These are phyloP conservation scores for Ophioninae sp. DNA, from an alignment of 2,888 invertebrate species.

Conservation along the genomic window DNA sequence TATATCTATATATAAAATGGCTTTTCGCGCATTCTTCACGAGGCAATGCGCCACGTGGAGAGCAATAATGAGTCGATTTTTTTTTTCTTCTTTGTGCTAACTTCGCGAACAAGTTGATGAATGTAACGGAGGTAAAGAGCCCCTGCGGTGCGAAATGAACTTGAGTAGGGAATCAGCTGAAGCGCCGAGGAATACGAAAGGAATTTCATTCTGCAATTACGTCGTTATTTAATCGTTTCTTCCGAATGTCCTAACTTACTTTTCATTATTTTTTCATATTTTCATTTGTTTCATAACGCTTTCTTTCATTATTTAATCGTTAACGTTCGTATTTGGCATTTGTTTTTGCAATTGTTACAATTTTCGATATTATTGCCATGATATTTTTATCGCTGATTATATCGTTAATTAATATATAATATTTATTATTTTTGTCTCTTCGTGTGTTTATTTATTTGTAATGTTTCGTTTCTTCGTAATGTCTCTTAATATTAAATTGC, in stretches of 20 bases:
- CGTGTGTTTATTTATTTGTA: too few relatives aligned
- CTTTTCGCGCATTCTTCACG: constrained; percentile 74
- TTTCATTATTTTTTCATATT: neutral
- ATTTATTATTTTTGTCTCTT: too few relatives aligned
- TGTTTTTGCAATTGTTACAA: neutral
- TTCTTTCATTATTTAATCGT: neutral
- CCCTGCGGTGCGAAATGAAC: constrained; percentile 59
- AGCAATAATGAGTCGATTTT: constrained; percentile 62
- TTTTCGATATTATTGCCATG: neutral
- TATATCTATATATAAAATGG: constrained; percentile 61
- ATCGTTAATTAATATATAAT: neutral
- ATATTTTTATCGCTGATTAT: neutral
- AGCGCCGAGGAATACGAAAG: constrained; percentile 17
- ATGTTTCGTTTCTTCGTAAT: too few relatives aligned
- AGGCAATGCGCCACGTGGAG: constrained; percentile 58
- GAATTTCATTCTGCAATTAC: neutral
- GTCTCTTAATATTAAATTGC: too few relatives aligned
- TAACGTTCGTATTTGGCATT: neutral
- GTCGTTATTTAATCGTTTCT: neutral
- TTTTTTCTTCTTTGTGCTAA: constrained; percentile 46
- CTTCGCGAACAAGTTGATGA: constrained; percentile 12
- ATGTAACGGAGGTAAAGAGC: constrained; percentile 39
- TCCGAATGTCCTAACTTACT: neutral
- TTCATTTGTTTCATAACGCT: neutral
- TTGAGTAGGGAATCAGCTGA: constrained; percentile 37